A percentile compares a stretch with the other conserved stretches of the same genome.
phyloP scores from a whole-genome alignment of 2,113 vertebrate species.

The Albula goreensis region DNA sequence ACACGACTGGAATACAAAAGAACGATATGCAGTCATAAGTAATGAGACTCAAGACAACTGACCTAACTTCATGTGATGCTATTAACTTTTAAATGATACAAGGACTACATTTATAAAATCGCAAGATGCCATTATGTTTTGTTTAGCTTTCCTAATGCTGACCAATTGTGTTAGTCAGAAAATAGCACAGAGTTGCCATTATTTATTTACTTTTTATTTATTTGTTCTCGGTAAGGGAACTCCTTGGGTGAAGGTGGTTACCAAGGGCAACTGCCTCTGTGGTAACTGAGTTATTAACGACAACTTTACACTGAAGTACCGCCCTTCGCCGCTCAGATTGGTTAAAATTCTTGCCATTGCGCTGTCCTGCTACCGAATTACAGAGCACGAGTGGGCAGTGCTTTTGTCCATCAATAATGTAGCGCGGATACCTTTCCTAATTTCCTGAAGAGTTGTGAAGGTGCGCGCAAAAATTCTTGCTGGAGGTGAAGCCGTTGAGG shows the following conservation, averaged over 20 bases:
- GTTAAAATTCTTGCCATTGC: neutral
- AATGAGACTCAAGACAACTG: no score
- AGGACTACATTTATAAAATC: neutral
- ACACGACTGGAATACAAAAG: no score
- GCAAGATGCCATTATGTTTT: neutral
- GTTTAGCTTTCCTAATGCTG: neutral
- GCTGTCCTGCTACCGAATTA: neutral
- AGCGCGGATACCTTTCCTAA: constrained; percentile 58
- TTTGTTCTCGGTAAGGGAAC: neutral
- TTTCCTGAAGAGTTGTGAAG: constrained; percentile 62
- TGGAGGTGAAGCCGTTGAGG: constrained; percentile 31
- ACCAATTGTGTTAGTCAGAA: neutral
- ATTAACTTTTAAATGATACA: no score
- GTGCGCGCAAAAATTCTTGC: constrained; percentile 42
- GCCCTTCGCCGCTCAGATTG: constrained; percentile 12
- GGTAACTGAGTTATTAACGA: constrained; percentile 64
- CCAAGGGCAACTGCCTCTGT: constrained; percentile 66
- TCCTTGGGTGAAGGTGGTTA: constrained; percentile 26
- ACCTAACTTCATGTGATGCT: no score
- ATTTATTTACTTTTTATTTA: no score
- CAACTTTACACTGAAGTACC: constrained; percentile 19
- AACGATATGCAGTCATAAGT: no score
- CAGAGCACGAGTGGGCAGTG: constrained; percentile 55
- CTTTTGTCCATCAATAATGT: constrained; percentile 67
- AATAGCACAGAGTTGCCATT: neutral